Evolutionary conservation across 1,140 invertebrate genomes (phyloP).

Genomic region (Drosophila hydei): DNA sequence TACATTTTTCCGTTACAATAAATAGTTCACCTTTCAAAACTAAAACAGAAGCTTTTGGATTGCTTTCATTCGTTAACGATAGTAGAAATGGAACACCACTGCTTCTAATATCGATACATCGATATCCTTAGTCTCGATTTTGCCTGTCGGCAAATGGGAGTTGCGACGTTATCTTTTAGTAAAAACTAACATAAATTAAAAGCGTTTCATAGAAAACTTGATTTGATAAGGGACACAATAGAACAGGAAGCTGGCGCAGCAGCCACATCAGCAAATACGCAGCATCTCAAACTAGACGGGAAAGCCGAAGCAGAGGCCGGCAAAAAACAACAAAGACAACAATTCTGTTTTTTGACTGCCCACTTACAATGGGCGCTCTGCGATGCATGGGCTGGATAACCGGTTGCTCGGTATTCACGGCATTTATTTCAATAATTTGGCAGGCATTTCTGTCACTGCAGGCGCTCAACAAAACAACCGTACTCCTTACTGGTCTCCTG

Average conservation of each 20-base stretch:
- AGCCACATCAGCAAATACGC: slow-evolving; percentile 23
- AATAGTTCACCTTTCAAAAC: not conserved
- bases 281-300: not conserved
- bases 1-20: not conserved
- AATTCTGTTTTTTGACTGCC: slow-evolving; percentile 10
- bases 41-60: not conserved
- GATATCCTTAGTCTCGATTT: not conserved
- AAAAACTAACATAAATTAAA: not conserved
- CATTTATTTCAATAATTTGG: slow-evolving; percentile 78
- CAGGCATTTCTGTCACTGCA: slow-evolving; percentile 75
- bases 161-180: slow-evolving; percentile 39
- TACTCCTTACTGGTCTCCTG: slow-evolving; percentile 67
- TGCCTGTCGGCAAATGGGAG: slow-evolving; percentile 30
- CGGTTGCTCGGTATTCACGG: slow-evolving; percentile 75
- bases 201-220: not conserved
- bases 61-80: not conserved
- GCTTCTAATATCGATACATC: slow-evolving; percentile 19
- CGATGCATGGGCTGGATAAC: slow-evolving; percentile 81
- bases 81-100: not conserved
- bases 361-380: slow-evolving; percentile 55
- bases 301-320: slow-evolving; percentile 6
- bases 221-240: slow-evolving; percentile 19
- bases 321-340: slow-evolving; percentile 20
- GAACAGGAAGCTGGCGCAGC: slow-evolving; percentile 8
- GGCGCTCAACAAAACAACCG: slow-evolving; percentile 71